Evolutionary conservation across 2,797 vertebrate genomes (phyloP), one percentile per base, ranked within the genome.

Genomic region (Potorous gilbertii): DNA sequence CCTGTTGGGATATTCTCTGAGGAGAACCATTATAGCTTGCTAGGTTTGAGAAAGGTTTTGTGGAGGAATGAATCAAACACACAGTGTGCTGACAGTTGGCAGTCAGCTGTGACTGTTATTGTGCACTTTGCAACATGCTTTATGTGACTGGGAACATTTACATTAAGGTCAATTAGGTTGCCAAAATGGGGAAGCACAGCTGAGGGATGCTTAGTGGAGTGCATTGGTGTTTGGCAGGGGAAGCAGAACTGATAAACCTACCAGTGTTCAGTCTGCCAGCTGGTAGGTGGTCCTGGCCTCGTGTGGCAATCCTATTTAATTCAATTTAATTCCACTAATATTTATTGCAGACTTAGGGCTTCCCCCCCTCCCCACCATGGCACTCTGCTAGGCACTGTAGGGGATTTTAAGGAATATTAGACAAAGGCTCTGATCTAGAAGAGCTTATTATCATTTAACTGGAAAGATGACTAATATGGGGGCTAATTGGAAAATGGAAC

Each of bases 251-350:
- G 95, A 97, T 46, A 93, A 98, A 96, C 92, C 57, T 94, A 93
- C 54, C 14, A 52, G 93, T 29, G 59, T 57, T 89, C 94, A 89
- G 40, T 93, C 59, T 93, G 31, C 91, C 97, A 96, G 93, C 96
- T 97, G 94, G 94, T 97, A 94, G 95, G 95, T 97, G 91, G 95
- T 59, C 94, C 91, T 62, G 92, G 93, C 46, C 91, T 74, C 62
- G 92, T 81, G 10, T 34, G 81, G 56, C 14, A 94, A 94, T 40
- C 54, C 93, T 92, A 93, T 94, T 96, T 92, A 97, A 95, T 96
- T 96, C 96, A 97, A 95, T 95, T 97, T 95, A 97, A 95, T 95
- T 97, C 94, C 89, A 94, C 91, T 97, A 96, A 96, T 97, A 97
- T 95, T 97, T 97, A 95, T 96, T 96, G 95, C 97, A 57, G 93